Conservation (phyloP, 2,888 invertebrate species). For the Lasius platythorax region DNA sequence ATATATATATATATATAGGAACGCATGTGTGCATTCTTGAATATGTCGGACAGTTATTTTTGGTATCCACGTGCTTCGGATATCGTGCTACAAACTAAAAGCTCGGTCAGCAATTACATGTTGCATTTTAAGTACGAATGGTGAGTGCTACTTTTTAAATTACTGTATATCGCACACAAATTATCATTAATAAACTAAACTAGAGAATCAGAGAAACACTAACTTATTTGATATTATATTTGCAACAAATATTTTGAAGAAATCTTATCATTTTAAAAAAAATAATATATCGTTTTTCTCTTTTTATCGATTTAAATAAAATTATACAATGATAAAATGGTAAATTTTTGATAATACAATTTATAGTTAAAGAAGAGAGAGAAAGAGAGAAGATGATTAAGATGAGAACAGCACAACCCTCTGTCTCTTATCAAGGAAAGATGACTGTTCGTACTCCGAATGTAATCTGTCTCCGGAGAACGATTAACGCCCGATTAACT, state of each 20-base stretch:
- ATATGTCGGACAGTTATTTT: slow-evolving; percentile 76
- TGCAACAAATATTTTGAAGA: neutral
- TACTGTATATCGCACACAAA: neutral
- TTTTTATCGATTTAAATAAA: neutral
- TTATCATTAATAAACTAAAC: neutral
- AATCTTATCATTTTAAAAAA: neutral
- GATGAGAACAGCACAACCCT: neutral
- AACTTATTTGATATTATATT: slow-evolving; percentile 5
- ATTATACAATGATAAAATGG: neutral
- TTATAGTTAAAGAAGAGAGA: neutral
- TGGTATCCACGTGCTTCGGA: slow-evolving; percentile 73
- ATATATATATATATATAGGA: neutral
- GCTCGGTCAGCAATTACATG: slow-evolving; percentile 8
- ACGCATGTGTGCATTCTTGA: slow-evolving; percentile 31
- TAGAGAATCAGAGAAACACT: neutral
- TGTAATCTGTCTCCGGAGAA: neutral
- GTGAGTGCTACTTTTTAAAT: neutral
- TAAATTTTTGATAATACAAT: slow-evolving; percentile 1
- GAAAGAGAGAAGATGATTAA: neutral
- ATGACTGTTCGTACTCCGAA: neutral
- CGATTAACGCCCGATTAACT: neutral
- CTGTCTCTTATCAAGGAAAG: neutral
- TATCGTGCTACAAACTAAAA: slow-evolving; percentile 61
- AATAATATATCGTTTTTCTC: neutral
- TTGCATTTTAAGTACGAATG: slow-evolving; percentile 30